Percentiles rank a stretch among this genome's conserved stretches.
Conservation (phyloP, 2,888 invertebrate genomes). For the Caenorhabditis sp. region DNA sequence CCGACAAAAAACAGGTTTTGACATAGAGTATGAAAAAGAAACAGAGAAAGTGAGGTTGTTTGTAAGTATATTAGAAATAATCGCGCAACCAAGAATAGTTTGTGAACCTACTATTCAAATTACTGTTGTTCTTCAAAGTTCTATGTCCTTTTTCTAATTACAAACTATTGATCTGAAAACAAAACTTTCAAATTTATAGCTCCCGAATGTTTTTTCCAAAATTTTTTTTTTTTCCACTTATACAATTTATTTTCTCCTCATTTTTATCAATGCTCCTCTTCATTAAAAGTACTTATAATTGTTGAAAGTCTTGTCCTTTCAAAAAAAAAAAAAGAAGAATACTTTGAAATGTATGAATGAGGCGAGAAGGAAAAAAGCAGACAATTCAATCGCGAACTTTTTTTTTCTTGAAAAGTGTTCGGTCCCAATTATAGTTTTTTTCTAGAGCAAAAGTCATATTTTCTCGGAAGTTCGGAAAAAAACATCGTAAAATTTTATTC, state of each 20-base stretch:
- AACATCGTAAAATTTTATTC: background rate
- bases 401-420: constrained; percentile 9
- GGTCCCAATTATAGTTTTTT: background rate
- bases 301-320: constrained; percentile 8
- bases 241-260: background rate
- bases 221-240: background rate
- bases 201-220: too few relatives aligned
- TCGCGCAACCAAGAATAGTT: too few relatives aligned
- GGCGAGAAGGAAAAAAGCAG: constrained; percentile 18
- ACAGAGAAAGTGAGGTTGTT: too few relatives aligned
- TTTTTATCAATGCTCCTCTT: constrained; percentile 13
- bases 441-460: background rate
- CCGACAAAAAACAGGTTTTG: too few relatives aligned
- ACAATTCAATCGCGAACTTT: constrained; percentile 8
- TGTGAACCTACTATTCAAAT: too few relatives aligned
- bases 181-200: too few relatives aligned
- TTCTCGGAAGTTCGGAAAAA: background rate
- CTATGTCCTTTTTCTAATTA: too few relatives aligned
- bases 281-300: background rate
- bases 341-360: constrained; percentile 9
- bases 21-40: too few relatives aligned
- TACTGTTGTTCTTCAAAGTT: too few relatives aligned
- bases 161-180: too few relatives aligned
- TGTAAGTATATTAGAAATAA: too few relatives aligned
- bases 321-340: constrained; percentile 8